phyloP scores from a whole-genome alignment of 2,888 invertebrate species.

The Parapristionchus giblindavisi region DNA sequence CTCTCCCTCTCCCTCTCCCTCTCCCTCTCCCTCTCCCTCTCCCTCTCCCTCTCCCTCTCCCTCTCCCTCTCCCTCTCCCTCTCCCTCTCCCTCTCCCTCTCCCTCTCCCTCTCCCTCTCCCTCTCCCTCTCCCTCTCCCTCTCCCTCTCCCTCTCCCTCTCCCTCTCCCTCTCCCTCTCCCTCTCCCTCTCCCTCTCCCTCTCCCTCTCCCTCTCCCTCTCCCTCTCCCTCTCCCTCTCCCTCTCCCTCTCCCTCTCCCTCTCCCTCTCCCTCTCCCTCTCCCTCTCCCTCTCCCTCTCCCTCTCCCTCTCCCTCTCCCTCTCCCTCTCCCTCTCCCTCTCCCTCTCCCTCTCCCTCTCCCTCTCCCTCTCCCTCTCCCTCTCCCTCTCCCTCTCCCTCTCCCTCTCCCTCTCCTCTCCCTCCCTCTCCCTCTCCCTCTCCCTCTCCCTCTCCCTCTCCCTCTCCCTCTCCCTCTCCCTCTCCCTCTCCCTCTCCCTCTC shows the following conservation, averaged over 20 bases:
- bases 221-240: neutral
- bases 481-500: neutral
- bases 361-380: neutral
- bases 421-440: neutral
- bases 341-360: neutral
- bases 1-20: neutral
- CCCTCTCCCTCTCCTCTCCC: neutral
- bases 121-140: neutral
- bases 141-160: neutral
- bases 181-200: neutral
- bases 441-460: neutral
- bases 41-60: neutral
- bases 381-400: neutral
- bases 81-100: neutral
- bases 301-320: neutral
- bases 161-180: neutral
- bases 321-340: neutral
- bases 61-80: neutral
- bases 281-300: neutral
- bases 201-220: neutral
- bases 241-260: neutral
- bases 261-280: neutral
- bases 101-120: neutral
- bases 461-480: neutral
- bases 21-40: neutral